Base-by-base conservation (phyloP, 2,113 vertebrate species). In the Cheilinus undulatus region DNA sequence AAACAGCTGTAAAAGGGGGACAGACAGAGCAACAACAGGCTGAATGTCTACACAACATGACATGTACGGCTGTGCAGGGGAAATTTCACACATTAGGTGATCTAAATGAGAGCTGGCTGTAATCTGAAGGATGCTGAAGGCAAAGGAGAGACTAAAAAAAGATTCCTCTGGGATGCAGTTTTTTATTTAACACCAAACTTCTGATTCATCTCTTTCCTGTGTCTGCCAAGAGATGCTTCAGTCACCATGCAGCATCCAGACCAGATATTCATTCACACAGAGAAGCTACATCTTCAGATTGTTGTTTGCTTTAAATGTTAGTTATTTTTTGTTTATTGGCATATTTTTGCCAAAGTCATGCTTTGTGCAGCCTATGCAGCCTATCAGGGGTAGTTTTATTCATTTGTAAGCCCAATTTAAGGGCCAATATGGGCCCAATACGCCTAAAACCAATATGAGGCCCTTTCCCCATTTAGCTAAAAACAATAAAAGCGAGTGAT, bases 1-100 rank as follows among this genome's bases (percentile, higher is more conserved):
- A 73, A 82, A 70, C 67, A 62, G 72, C 53, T 63, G 59, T 9
- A 22, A 73, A 46, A 24, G 13, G 50, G 48, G 57, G 50, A 51
- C 32, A 59, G 73, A 58, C 13, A 1, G 27, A 59, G 3, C 2
- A 59, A 43, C 2, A 3, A 43, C 5, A 19, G 28, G 38, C 51
- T 28, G 46, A 51, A 19, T 1, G n/a, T 27, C 28, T 26, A 26
- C 2, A 38, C 61, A 30, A 68, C 23, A 27, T 36, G 59, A 32
- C 4, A 1, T 19, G 12, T 7, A 13, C 52, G 23, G 45, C 20
- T 20, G n/a, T 20, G 13, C 1, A 2, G 23, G 30, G 42, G 27
- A 5, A 14, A 40, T 61, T 53, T 60, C 36, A 51, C 48, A 56
- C 54, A 13, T 28, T 36, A 27, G 34, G n/a, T 0, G 7, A 73